phyloP scores from a whole-genome alignment of 2,113 vertebrate species.

The Amphiprion ocellaris region DNA sequence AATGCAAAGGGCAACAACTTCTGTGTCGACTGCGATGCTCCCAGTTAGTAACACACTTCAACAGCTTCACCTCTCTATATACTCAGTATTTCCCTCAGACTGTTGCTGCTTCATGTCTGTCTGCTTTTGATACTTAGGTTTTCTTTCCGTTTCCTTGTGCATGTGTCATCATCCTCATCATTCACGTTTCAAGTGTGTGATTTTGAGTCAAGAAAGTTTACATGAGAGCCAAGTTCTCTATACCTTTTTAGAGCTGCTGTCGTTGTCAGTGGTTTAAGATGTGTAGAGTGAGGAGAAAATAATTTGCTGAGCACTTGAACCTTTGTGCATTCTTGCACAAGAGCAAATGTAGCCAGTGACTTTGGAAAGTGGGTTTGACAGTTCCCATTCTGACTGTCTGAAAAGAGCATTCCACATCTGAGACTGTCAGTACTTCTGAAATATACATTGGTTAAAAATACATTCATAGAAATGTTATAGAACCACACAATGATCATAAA shows the following conservation, averaged over 20 bases:
- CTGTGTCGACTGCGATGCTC: slow-evolving; percentile 93
- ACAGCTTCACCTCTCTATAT: neutral
- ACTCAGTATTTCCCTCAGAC: too few species aligned
- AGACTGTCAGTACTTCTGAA: neutral
- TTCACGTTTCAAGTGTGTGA: neutral
- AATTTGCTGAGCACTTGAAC: neutral
- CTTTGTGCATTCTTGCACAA: neutral
- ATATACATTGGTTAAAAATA: neutral
- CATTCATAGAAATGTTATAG: neutral
- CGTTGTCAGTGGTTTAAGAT: slow-evolving; percentile 4
- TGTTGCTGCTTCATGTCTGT: too few species aligned
- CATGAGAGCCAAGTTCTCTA: neutral
- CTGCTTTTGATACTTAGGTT: neutral
- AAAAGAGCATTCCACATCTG: neutral
- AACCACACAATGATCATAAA: too few species aligned
- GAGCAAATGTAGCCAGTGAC: neutral
- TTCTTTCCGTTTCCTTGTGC: neutral
- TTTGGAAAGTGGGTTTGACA: neutral
- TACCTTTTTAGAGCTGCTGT: too few species aligned
- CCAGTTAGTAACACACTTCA: slow-evolving; percentile 85
- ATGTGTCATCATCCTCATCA: too few species aligned
- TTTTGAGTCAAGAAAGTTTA: neutral
- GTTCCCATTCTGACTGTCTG: neutral
- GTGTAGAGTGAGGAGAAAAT: slow-evolving; percentile 5
- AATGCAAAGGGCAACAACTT: slow-evolving; percentile 92